A percentile compares a stretch with the other conserved stretches of the same genome.
Conservation (phyloP, 2,113 vertebrate species). For the Oreochromis aureus region DNA sequence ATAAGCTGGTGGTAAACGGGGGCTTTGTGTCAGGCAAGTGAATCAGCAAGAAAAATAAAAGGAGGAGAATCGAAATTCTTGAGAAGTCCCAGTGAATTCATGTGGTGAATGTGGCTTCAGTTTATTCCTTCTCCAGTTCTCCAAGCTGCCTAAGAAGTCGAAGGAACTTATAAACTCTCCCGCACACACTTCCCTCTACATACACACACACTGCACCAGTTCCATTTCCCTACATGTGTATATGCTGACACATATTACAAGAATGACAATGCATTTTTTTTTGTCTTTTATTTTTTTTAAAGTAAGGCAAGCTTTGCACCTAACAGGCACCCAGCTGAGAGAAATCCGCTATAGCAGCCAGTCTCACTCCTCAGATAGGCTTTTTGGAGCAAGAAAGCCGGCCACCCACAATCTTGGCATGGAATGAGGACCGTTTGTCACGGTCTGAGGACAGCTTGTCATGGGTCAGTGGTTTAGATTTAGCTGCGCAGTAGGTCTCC, state of each 20-base stretch:
- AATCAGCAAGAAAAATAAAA: slow-evolving; percentile 20
- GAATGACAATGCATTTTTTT: not conserved
- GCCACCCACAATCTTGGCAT: slow-evolving; percentile 55
- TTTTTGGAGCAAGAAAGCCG: slow-evolving; percentile 21
- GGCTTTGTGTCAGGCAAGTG: not conserved
- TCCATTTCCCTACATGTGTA: not conserved
- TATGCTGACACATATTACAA: not conserved
- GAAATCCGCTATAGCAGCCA: not conserved
- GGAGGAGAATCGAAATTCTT: not conserved
- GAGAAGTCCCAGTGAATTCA: not conserved
- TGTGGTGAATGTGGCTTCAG: not conserved
- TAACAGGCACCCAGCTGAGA: not conserved
- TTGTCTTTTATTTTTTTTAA: accelerated
- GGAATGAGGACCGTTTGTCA: slow-evolving; percentile 52
- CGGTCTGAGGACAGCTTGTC: slow-evolving; percentile 40
- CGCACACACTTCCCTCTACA: not conserved
- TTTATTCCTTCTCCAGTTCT: not conserved
- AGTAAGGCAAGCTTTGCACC: not conserved
- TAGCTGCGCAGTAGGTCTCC: slow-evolving; percentile 7
- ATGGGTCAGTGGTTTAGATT: slow-evolving; percentile 51
- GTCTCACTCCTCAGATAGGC: not conserved
- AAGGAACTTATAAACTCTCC: not conserved
- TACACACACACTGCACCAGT: not conserved
- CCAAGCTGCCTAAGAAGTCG: not conserved
- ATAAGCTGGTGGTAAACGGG: not conserved